These are phyloP conservation scores for Vombatus ursinus DNA, from an alignment of 2,113 vertebrate genomes.

Conservation along the genomic window DNA sequence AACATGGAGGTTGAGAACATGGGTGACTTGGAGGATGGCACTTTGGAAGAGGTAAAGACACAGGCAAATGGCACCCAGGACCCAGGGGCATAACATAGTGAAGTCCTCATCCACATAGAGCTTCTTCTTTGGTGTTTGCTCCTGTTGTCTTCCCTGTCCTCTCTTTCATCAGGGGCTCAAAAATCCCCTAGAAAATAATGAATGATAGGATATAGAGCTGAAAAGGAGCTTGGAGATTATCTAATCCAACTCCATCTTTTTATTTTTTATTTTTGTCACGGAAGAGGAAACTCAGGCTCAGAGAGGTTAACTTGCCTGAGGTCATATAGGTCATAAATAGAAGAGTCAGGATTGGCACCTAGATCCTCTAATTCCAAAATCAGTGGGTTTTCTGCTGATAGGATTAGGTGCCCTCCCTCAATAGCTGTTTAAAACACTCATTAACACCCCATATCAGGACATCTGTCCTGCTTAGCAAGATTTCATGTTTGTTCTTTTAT, in stretches of 20 bases:
- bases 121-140: neutral
- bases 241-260: neutral
- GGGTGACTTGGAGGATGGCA: too few relatives aligned
- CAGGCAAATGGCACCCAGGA: neutral
- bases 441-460: neutral
- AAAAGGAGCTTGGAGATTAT: neutral
- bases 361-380: neutral
- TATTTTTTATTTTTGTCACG: neutral
- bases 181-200: neutral
- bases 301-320: neutral
- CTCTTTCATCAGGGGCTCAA: neutral
- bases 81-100: neutral
- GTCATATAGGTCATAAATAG: neutral
- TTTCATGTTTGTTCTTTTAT: neutral
- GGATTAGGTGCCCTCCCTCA: neutral
- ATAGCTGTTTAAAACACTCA: neutral
- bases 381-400: neutral
- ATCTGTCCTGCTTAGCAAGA: neutral
- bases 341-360: neutral
- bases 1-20: too few relatives aligned
- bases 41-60: neutral
- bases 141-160: neutral
- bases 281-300: neutral
- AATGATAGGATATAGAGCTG: neutral
- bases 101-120: too few relatives aligned